Evolutionary conservation across 2,113 vertebrate species (phyloP).

Genomic region (Hippocampus zosterae): DNA sequence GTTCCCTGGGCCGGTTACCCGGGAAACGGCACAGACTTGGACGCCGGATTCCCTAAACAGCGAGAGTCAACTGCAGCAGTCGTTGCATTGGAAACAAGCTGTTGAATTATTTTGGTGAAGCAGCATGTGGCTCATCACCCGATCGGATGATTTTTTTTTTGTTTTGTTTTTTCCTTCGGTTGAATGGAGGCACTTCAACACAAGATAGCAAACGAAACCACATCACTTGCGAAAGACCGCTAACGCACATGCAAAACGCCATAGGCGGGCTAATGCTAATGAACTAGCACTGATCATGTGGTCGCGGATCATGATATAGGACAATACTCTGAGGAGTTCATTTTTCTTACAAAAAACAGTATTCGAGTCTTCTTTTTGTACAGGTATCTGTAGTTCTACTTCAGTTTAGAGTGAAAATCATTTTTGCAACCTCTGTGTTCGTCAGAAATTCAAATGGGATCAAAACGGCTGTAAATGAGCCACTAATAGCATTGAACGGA

Average conservation of each 20-base stretch:
- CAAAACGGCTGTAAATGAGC: not conserved
- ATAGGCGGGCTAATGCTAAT: not conserved
- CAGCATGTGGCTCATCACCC: no score
- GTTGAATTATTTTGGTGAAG: not conserved
- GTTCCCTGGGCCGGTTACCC: not conserved
- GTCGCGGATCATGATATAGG: no score
- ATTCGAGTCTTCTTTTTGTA: no score
- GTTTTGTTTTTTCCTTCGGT: not conserved
- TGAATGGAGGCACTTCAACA: not conserved
- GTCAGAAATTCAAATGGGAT: not conserved
- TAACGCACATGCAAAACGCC: not conserved
- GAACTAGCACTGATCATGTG: not conserved
- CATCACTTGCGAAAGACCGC: not conserved
- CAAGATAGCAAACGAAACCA: not conserved
- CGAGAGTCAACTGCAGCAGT: not conserved
- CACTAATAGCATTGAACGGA: conserved; percentile 1
- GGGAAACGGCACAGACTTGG: not conserved
- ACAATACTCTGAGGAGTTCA: not conserved
- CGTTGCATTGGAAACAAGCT: not conserved
- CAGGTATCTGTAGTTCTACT: not conserved
- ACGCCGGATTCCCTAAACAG: not conserved
- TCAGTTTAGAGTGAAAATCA: not conserved
- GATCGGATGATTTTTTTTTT: not conserved
- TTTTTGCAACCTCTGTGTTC: not conserved
- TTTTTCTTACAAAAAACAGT: not conserved